Conservation (phyloP, 2,888 invertebrate species). For the Strigamia crassipes region DNA sequence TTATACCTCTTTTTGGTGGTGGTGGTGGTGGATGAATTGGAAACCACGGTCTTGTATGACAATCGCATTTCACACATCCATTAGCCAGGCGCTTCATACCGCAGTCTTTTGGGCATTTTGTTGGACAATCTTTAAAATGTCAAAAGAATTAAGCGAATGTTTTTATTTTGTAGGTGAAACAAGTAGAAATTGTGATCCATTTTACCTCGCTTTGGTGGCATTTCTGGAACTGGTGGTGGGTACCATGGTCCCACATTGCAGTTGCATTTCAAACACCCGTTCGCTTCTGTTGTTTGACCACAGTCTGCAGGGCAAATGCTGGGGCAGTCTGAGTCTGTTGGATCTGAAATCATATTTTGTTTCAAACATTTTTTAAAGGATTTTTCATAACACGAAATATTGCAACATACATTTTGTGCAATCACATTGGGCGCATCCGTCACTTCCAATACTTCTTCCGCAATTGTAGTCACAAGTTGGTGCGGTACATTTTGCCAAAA, state of each 20-base stretch:
- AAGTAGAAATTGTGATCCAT: background rate
- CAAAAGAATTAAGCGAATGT: background rate
- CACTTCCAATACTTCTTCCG: background rate
- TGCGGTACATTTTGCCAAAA: background rate
- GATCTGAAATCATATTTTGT: background rate
- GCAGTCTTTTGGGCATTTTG: too few relatives aligned
- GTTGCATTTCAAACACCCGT: constrained; percentile 27
- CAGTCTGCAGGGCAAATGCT: constrained; percentile 38
- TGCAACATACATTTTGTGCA: background rate
- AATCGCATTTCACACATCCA: too few relatives aligned
- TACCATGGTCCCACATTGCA: constrained; percentile 9
- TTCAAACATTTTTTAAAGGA: background rate
- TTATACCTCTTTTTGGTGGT: too few relatives aligned
- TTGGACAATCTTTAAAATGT: background rate
- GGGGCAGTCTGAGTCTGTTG: background rate
- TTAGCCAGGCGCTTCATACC: too few relatives aligned
- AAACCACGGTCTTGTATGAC: too few relatives aligned
- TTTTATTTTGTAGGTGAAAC: background rate
- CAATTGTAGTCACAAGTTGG: background rate
- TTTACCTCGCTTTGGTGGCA: background rate
- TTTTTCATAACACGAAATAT: background rate
- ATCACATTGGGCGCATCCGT: constrained; percentile 8
- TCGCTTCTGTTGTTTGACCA: background rate
- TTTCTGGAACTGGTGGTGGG: background rate
- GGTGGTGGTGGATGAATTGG: too few relatives aligned